A percentile compares a stretch with the other conserved stretches of the same genome.
These are phyloP conservation scores for Hydrozoanthus tunicans DNA, from an alignment of 64 coral and sea anemone genomes.

Conservation along the genomic window DNA sequence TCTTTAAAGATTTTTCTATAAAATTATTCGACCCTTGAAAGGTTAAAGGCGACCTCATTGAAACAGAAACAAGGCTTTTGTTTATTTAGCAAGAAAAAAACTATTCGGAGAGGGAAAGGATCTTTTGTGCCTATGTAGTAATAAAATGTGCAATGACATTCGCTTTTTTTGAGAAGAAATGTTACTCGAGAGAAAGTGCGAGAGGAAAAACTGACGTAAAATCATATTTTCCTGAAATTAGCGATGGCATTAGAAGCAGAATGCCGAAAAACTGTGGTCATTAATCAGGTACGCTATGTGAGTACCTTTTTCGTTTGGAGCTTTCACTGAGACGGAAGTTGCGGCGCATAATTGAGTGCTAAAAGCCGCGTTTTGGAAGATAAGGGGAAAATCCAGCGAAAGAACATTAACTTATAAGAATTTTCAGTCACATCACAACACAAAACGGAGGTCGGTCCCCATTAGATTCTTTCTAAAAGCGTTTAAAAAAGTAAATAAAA, in stretches of 20 bases:
- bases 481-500: slow-evolving; percentile 44
- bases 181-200: neutral
- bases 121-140: neutral
- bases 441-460: neutral
- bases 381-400: neutral
- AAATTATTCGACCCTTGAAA: too few species aligned
- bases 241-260: neutral
- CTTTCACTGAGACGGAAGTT: slow-evolving; percentile 17
- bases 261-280: slow-evolving; percentile 15
- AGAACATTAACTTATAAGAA: neutral
- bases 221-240: slow-evolving; percentile 26
- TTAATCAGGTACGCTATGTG: neutral
- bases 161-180: neutral
- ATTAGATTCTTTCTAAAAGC: neutral
- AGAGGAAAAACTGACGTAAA: neutral
- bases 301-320: neutral
- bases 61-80: too few species aligned
- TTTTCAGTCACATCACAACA: neutral
- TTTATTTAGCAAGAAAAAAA: too few species aligned
- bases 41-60: too few species aligned
- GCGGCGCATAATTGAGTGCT: neutral
- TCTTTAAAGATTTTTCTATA: too few species aligned
- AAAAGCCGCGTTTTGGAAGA: neutral
- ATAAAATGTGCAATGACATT: too few species aligned
- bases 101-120: neutral